phyloP scores from a whole-genome alignment of 2,888 invertebrate genomes.

The Sialis fuliginosa region DNA sequence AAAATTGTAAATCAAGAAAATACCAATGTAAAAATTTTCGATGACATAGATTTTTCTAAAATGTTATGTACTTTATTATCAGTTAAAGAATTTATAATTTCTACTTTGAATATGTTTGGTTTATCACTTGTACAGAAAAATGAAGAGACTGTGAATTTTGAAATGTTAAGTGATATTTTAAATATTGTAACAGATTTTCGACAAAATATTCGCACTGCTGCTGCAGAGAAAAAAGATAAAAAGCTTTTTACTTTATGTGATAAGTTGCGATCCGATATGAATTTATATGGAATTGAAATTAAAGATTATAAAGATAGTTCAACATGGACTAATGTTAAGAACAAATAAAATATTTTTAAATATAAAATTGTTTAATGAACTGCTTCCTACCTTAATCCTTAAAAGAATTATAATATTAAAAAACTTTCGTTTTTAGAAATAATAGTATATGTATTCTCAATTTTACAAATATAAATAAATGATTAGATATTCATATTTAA shows the following conservation, averaged over 20 bases:
- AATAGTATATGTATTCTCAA: too few species aligned
- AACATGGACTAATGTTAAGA: conserved; percentile 30
- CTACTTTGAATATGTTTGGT: conserved; percentile 34
- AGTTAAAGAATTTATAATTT: conserved; percentile 37
- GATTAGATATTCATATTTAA: too few species aligned
- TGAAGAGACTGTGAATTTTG: conserved; percentile 10
- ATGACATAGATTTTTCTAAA: background rate
- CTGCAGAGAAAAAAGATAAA: conserved; percentile 35
- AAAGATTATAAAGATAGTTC: conserved; percentile 46
- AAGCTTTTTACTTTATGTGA: conserved; percentile 48
- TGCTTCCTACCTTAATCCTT: too few species aligned
- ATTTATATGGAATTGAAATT: conserved; percentile 41
- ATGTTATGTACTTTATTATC: conserved; percentile 27
- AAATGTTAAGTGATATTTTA: conserved; percentile 30
- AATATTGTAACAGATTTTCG: conserved; percentile 46
- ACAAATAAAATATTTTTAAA: too few species aligned
- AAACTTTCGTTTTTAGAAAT: too few species aligned
- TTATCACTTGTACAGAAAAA: conserved; percentile 19
- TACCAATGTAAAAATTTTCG: conserved; percentile 9
- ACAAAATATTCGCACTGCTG: conserved; percentile 37
- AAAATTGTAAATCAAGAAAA: conserved; percentile 35
- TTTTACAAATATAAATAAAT: too few species aligned
- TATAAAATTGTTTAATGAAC: too few species aligned
- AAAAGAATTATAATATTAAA: too few species aligned
- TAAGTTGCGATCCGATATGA: conserved; percentile 40